Conservation (phyloP, 1,140 invertebrate genomes). For the Bombus terrestris region DNA sequence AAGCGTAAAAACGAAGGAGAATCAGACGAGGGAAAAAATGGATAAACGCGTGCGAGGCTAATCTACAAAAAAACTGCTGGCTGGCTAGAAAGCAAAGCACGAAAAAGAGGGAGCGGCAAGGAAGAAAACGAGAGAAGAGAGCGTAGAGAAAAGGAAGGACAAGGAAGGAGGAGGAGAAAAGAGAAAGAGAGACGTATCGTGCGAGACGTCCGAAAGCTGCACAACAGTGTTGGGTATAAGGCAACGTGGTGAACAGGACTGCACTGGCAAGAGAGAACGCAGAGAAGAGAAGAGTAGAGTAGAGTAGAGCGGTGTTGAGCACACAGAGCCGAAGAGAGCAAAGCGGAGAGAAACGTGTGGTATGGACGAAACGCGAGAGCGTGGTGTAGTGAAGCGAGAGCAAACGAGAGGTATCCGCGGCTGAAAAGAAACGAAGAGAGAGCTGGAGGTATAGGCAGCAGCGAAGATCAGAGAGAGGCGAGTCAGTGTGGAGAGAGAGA, state of each 20-base stretch:
- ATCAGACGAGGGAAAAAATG: constrained; percentile 15
- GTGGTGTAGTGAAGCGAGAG: constrained; percentile 48
- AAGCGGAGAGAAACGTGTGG: constrained; percentile 49
- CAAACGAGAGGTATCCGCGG: constrained; percentile 45
- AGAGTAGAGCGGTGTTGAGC: constrained; percentile 25
- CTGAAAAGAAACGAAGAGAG: constrained; percentile 55
- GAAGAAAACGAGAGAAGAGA: constrained; percentile 25
- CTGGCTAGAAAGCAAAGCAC: constrained; percentile 16
- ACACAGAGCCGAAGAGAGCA: constrained; percentile 38
- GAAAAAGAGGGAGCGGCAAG: constrained; percentile 47
- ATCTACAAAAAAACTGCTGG: constrained; percentile 37
- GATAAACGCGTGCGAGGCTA: constrained; percentile 41
- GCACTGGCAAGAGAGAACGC: constrained; percentile 63
- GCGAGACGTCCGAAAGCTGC: constrained; percentile 58
- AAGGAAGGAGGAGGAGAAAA: constrained; percentile 17
- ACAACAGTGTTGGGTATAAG: constrained; percentile 45
- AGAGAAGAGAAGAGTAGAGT: neutral
- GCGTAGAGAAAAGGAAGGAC: constrained; percentile 21
- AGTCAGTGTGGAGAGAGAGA: constrained; percentile 65
- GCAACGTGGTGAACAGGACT: constrained; percentile 67
- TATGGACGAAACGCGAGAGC: constrained; percentile 57
- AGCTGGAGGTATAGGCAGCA: constrained; percentile 39
- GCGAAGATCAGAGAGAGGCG: constrained; percentile 50
- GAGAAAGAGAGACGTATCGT: constrained; percentile 50
- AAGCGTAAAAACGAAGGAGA: constrained; percentile 2